These are phyloP conservation scores for Acanthaster planci DNA, from an alignment of 35 echinoderm and acorn worm genomes.

Conservation along the genomic window DNA sequence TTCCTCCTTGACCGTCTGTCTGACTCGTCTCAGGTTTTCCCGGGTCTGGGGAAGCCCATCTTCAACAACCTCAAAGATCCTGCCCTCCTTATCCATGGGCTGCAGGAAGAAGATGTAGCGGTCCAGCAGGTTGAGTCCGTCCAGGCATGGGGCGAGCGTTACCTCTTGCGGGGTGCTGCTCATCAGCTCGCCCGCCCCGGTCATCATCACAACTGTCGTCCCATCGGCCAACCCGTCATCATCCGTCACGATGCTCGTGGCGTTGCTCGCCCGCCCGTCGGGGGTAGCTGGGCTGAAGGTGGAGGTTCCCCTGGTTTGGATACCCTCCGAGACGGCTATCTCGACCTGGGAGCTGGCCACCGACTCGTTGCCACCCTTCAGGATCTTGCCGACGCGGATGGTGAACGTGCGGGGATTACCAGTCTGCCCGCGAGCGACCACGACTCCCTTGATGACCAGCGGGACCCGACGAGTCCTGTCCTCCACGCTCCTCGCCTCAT, in stretches of 20 bases:
- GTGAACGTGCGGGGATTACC: background rate
- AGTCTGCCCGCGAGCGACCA: background rate
- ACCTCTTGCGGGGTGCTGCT: no score
- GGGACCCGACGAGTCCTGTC: background rate
- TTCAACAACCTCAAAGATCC: background rate
- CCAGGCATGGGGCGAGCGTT: background rate
- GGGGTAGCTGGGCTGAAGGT: background rate
- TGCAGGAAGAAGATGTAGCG: background rate
- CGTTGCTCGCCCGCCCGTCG: background rate
- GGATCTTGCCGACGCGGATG: background rate
- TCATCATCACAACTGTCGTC: no score
- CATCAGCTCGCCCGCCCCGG: no score
- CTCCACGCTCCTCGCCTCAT: background rate
- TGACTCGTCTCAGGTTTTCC: background rate
- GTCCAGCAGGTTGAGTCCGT: background rate
- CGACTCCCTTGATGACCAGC: background rate
- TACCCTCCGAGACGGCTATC: background rate
- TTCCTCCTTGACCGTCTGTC: background rate
- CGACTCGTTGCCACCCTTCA: background rate
- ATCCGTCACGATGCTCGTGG: background rate
- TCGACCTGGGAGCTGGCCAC: background rate
- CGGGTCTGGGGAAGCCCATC: background rate
- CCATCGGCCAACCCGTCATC: no score
- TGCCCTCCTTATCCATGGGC: background rate
- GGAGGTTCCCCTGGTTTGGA: background rate